These are phyloP conservation scores for Muricea muricata DNA, from an alignment of 92 coral and sea anemone genomes.

Conservation along the genomic window DNA sequence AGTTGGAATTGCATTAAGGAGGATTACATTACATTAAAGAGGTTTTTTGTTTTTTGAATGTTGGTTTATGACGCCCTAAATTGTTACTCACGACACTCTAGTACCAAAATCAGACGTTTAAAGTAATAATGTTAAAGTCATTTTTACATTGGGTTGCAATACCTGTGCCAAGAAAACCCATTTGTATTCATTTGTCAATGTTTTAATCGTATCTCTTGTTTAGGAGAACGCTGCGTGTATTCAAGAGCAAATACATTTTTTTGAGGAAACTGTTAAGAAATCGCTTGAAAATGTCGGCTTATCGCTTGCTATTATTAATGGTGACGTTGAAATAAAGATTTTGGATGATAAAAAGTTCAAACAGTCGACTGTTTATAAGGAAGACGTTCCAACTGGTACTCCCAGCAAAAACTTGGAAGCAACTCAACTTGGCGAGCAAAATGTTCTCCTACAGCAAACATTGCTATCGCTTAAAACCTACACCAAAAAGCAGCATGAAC, in stretches of 20 bases:
- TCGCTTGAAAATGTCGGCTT: constrained; percentile 26
- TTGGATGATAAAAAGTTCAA: neutral
- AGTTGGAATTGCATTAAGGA: too few relatives aligned
- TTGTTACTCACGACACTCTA: too few relatives aligned
- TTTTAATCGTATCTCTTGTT: too few relatives aligned
- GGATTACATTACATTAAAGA: too few relatives aligned
- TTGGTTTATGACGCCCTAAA: too few relatives aligned
- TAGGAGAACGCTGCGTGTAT: neutral
- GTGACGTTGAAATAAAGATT: neutral
- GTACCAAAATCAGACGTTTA: too few relatives aligned
- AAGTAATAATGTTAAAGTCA: too few relatives aligned
- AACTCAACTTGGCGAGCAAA: neutral
- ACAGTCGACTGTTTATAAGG: neutral
- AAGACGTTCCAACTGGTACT: neutral
- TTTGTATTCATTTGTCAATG: too few relatives aligned
- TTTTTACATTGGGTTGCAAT: too few relatives aligned
- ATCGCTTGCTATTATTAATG: neutral
- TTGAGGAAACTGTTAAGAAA: constrained; percentile 12
- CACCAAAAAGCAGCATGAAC: neutral
- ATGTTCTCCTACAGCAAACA: neutral
- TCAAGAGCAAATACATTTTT: neutral
- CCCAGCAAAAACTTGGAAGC: neutral
- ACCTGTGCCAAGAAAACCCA: too few relatives aligned
- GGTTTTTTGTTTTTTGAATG: too few relatives aligned
- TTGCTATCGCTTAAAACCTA: neutral